These are phyloP conservation scores for Metalampra italica DNA, from an alignment of 2,888 invertebrate species.

Conservation along the genomic window DNA sequence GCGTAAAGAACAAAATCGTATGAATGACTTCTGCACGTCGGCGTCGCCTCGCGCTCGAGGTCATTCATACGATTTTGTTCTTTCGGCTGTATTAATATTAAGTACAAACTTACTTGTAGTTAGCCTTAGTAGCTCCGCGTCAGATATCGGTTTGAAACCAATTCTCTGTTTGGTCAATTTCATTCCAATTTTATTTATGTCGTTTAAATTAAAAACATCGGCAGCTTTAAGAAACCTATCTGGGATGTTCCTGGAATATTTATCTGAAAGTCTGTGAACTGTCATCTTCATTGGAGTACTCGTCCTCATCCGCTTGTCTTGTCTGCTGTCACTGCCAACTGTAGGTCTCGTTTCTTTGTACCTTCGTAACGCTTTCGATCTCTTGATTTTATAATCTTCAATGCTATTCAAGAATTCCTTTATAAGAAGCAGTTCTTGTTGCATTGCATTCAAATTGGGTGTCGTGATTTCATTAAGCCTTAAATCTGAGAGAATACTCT, in stretches of 20 bases:
- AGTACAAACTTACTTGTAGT: too few relatives aligned
- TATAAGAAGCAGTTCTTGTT: conserved; percentile 19
- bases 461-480: conserved; percentile 17
- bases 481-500: conserved; percentile 20
- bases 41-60: too few relatives aligned
- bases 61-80: too few relatives aligned
- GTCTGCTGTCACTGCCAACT: neutral
- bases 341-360: neutral
- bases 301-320: neutral
- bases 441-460: conserved; percentile 17
- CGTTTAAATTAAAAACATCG: neutral
- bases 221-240: neutral
- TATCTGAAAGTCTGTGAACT: neutral
- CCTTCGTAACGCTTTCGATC: too few relatives aligned
- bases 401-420: conserved; percentile 7
- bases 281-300: neutral
- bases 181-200: neutral
- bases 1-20: too few relatives aligned
- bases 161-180: neutral
- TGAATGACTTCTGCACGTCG: too few relatives aligned
- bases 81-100: too few relatives aligned
- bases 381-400: neutral
- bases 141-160: neutral
- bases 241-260: neutral
- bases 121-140: neutral